Evolutionary conservation across 2,113 vertebrate genomes (phyloP), one percentile per base, ranked within the genome.

Genomic region (Prunella fulvescens): DNA sequence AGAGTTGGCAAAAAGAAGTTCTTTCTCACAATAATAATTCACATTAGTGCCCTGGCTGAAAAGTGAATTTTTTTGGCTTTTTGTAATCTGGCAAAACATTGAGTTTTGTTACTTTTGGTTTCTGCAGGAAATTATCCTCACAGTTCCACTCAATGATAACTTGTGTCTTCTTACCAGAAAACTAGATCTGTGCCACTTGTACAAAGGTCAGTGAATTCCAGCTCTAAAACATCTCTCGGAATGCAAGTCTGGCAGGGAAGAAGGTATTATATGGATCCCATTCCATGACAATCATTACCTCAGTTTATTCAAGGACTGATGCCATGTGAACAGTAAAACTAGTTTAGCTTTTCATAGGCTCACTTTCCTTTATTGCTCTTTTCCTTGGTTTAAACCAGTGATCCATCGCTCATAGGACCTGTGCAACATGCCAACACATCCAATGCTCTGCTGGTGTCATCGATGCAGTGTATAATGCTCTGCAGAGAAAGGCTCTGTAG

Each of bases 101-200:
- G 93, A 86, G 71, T 88, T 95, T 93, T 88, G 51, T 91, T 96
- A 73, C 86, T 96, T 96, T 79, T 94, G 53, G 65, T 76, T 96
- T 87, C 83, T 95, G 61, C 56, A 70, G 92, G 84, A 91, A 96
- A 94, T 93, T 83, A 65, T 94, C 40, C 83, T 93, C 60, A 19
- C 51, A 69, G 74, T 60, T 95, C 72, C 40, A 69, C 35, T 86
- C 81, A 86, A 54, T 70, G 81, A 94, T 69, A 96, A 96, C 91
- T 96, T 91, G 83, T 93, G 74, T 53, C 65, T 85, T 89, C 81
- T 96, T 94, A 95, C 92, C 83, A 94, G 94, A 96, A 96, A 91
- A 86, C 71, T 89, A 89, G 93, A 88, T 95, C 70, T 90, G 88
- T 95, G 93, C 78, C 84, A 91, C 70, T 91, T 80, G 77, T 77